Evolutionary conservation across 2,797 vertebrate genomes (phyloP).

Genomic region (Lutjanus campechanus): DNA sequence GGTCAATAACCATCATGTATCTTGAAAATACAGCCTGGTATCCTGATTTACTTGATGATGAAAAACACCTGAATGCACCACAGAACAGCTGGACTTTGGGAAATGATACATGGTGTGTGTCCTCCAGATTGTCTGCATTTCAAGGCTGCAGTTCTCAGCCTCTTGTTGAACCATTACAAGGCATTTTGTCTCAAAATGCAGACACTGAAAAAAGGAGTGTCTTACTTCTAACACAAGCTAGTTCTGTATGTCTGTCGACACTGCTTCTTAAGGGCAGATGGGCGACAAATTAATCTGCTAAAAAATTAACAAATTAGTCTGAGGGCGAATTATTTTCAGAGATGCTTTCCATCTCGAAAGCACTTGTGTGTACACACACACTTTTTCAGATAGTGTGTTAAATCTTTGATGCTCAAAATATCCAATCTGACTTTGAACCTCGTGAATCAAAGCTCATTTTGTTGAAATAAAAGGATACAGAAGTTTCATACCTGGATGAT

Average conservation of each 20-base stretch:
- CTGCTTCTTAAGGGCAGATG: not conserved
- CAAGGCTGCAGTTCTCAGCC: not conserved
- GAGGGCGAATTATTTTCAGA: not conserved
- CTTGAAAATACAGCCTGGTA: not conserved
- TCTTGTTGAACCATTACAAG: too few species aligned
- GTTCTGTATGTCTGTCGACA: not conserved
- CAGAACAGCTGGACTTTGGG: not conserved
- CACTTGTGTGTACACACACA: too few species aligned
- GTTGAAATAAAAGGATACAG: not conserved
- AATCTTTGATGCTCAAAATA: too few species aligned
- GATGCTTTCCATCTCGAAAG: not conserved
- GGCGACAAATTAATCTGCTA: not conserved
- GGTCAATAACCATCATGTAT: not conserved
- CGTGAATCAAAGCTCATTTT: not conserved
- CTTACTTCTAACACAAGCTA: not conserved
- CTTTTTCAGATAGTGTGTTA: not conserved
- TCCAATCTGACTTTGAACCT: not conserved
- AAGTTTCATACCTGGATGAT: not conserved
- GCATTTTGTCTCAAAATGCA: too few species aligned
- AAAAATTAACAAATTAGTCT: not conserved
- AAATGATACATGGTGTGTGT: not conserved
- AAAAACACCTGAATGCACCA: not conserved
- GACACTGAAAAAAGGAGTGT: too few species aligned
- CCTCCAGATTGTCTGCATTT: too few species aligned
- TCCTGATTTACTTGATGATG: not conserved